Evolutionary conservation across 2,888 invertebrate genomes (phyloP).

Genomic region (Cylindroiulus punctatus): DNA sequence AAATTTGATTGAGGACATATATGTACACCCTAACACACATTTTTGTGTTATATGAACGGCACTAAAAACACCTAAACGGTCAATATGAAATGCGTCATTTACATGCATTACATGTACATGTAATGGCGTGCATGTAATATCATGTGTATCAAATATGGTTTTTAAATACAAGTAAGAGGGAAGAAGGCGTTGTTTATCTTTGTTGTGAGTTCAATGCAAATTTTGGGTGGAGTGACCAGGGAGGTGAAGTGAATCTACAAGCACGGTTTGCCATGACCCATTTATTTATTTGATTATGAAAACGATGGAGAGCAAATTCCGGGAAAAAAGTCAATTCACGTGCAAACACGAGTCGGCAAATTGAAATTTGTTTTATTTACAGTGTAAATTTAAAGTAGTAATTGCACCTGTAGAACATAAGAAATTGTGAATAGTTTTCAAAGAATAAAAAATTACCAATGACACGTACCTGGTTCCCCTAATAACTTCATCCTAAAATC

Average conservation of each 20-base stretch:
- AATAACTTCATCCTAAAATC: slow-evolving; percentile 92
- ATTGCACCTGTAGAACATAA: not conserved
- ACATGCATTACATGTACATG: no score
- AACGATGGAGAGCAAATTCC: slow-evolving; percentile 23
- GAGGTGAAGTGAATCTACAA: slow-evolving; percentile 26
- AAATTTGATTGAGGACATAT: no score
- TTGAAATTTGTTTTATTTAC: not conserved
- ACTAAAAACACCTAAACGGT: not conserved
- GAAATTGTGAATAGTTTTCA: not conserved
- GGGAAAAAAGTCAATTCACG: not conserved
- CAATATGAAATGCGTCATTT: slow-evolving; percentile 5
- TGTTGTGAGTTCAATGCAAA: slow-evolving; percentile 7
- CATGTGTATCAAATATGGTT: not conserved
- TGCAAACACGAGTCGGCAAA: not conserved
- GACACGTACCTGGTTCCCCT: slow-evolving; percentile 79
- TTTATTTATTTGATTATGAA: slow-evolving; percentile 13
- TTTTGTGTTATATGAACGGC: not conserved
- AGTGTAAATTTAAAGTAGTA: not conserved
- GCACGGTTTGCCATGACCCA: not conserved
- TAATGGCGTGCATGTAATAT: not conserved
- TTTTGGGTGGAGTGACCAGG: slow-evolving; percentile 11
- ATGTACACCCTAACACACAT: no score
- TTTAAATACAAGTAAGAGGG: not conserved
- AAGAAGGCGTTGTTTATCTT: not conserved
- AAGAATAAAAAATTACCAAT: not conserved